These are phyloP conservation scores for Brachypalpus laphriformis DNA, from an alignment of 2,888 invertebrate genomes.

Conservation along the genomic window DNA sequence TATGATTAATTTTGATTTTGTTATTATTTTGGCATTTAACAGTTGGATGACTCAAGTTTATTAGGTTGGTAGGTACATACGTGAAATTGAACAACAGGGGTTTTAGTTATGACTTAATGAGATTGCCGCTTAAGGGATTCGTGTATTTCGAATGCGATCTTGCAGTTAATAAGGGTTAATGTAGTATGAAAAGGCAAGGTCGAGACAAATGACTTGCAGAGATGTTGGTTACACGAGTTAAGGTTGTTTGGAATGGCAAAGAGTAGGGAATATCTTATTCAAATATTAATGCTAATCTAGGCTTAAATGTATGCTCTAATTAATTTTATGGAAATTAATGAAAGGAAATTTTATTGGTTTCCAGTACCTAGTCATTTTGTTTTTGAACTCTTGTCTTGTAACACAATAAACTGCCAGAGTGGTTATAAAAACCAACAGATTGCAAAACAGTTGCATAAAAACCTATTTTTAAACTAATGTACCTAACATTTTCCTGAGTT, in stretches of 20 bases:
- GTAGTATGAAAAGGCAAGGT: not conserved
- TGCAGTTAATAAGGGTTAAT: slow-evolving; percentile 15
- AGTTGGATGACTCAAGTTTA: slow-evolving; percentile 6
- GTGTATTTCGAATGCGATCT: not conserved
- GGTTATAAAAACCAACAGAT: too few relatives aligned
- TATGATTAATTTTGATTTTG: slow-evolving; percentile 24
- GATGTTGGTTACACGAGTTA: not conserved
- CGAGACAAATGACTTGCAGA: not conserved
- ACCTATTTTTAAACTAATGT: too few relatives aligned
- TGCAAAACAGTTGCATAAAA: too few relatives aligned
- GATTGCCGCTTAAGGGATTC: not conserved
- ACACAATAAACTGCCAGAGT: too few relatives aligned
- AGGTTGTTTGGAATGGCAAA: not conserved
- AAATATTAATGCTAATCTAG: not conserved
- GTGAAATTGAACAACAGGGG: not conserved
- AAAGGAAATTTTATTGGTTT: not conserved
- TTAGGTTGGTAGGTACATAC: not conserved
- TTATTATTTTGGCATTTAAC: slow-evolving; percentile 17
- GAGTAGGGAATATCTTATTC: not conserved
- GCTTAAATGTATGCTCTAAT: not conserved
- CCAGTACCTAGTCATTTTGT: too few relatives aligned
- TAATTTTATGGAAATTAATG: not conserved
- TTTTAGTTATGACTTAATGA: not conserved
- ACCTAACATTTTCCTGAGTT: too few relatives aligned
- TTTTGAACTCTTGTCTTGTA: too few relatives aligned